Evolutionary conservation across 2,113 vertebrate species (phyloP), one percentile per base, ranked within the genome.

Genomic region (Callocephalon fimbriatum): DNA sequence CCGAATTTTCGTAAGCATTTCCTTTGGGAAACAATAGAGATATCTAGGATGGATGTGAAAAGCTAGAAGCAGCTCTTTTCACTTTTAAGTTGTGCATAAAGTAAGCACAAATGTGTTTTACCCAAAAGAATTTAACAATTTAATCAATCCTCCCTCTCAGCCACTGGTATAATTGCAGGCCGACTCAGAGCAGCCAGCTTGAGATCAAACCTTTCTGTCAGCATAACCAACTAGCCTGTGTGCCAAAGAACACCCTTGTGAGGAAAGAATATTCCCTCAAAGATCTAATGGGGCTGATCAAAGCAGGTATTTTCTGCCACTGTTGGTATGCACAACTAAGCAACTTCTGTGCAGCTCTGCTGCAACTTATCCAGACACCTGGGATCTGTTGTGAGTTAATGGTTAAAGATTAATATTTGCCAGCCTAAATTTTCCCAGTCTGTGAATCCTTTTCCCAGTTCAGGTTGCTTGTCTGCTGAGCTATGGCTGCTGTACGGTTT

Each of bases 301-400:
- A 75, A 90, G 74, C 78, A 88, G 62, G 62, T 87, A 77, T 94
- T 93, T 91, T 58, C 72, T 86, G 80, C 72, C 45, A 11, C 63
- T 51, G 48, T 35, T 42, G 74, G 54, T 61, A 56, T 12, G 75
- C 71, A 76, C 48, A 93, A 15, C 53, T 44, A 68, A 96, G 92
- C 78, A 90, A 66, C 26, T 76, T 82, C 44, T 45, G 47, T 63
- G 44, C 48, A 63, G 62, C 62, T 91, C 48, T 91, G 94, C 59
- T 35, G 19, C 67, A 90, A 77, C 51, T 94, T 58, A 35, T 44
- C 62, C 54, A 44, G 67, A 37, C 48, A 29, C 58, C 62, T 95
- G 75, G 37, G 42, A 76, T 61, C 37, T 56, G 68, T 7, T 74
- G 48, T 15, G n/a, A 79, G 29, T 56, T 78, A 51, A 85, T 23